These are phyloP conservation scores for Rousettus leschenaultii DNA, from an alignment of 2,113 vertebrate species.

Conservation along the genomic window DNA sequence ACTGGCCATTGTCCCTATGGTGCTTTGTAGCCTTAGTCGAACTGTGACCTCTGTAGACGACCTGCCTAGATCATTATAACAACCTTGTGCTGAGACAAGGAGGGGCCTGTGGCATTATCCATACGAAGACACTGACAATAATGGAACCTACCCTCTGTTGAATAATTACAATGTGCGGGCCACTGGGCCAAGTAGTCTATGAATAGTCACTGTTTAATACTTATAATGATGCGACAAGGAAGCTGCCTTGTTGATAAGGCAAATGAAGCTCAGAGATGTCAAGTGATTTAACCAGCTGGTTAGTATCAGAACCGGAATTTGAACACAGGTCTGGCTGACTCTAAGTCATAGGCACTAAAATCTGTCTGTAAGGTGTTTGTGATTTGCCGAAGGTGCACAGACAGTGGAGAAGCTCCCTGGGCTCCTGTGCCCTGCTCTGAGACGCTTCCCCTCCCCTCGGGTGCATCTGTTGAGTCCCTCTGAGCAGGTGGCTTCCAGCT, in stretches of 20 bases:
- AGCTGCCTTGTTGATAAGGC: not conserved
- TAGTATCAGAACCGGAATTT: not conserved
- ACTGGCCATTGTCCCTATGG: not conserved
- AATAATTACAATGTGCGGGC: not conserved
- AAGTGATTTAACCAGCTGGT: not conserved
- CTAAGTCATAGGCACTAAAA: not conserved
- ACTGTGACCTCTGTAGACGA: not conserved
- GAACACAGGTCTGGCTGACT: not conserved
- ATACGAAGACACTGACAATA: not conserved
- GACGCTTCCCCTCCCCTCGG: not conserved
- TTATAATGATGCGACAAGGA: not conserved
- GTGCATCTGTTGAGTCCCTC: not conserved
- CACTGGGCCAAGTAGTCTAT: not conserved
- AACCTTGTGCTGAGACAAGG: not conserved
- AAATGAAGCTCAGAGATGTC: not conserved
- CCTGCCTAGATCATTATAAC: not conserved
- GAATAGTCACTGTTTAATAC: not conserved
- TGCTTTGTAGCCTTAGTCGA: not conserved
- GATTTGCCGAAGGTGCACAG: not conserved
- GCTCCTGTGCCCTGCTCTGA: not conserved
- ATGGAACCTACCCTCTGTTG: not conserved
- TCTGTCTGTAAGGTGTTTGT: not conserved
- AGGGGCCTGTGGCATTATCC: not conserved
- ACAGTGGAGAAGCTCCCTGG: rapidly evolving
- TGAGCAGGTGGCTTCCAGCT: slow-evolving; percentile 1